Conservation (phyloP, 2,113 vertebrate species). For the Pachyramphus minor region DNA sequence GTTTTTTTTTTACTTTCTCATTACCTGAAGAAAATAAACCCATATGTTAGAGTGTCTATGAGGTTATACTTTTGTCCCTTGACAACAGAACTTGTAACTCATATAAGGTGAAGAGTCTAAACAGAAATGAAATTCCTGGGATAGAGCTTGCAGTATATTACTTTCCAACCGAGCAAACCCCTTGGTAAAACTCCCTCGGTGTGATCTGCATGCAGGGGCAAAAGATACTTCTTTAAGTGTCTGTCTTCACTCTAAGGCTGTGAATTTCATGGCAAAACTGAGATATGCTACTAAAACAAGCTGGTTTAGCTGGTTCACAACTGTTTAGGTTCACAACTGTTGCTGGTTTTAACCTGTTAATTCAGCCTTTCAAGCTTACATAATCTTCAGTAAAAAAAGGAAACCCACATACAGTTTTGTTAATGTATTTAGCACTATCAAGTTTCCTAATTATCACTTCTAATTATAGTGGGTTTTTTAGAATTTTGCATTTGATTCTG, state of each 20-base stretch:
- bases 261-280: neutral
- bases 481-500: neutral
- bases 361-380: neutral
- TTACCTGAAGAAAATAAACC: neutral
- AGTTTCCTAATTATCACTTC: neutral
- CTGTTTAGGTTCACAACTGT: neutral
- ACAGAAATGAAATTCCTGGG: neutral
- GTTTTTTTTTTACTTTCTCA: neutral
- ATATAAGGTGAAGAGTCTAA: neutral
- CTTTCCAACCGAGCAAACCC: neutral
- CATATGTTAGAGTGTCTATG: neutral
- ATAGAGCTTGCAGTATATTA: neutral
- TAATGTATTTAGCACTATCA: neutral
- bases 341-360: neutral
- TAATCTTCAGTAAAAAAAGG: neutral
- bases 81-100: neutral
- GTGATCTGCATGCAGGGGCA: neutral
- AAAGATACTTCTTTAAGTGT: neutral
- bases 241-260: neutral
- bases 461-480: neutral
- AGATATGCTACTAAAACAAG: neutral
- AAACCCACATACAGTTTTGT: neutral
- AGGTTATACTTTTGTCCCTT: neutral
- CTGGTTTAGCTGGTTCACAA: neutral
- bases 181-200: neutral